Evolutionary conservation across 2,797 vertebrate genomes (phyloP).

Genomic region (Anabas testudineus): DNA sequence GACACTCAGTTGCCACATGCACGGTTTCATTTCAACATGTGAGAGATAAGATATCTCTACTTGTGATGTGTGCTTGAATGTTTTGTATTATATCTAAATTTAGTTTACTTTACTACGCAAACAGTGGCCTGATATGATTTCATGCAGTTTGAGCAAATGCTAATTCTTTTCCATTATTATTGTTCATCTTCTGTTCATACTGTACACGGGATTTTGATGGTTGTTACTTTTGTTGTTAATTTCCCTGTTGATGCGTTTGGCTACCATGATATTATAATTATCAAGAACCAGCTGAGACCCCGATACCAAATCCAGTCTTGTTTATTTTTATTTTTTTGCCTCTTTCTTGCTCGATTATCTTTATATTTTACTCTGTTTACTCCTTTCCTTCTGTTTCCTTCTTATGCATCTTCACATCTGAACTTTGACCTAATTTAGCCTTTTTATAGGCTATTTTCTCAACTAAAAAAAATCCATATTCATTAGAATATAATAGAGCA

Average conservation of each 20-base stretch:
- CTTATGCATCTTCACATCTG: background rate
- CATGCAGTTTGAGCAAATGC: too few relatives aligned
- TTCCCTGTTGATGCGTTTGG: conserved; percentile 4
- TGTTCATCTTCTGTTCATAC: background rate
- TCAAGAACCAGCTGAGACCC: conserved; percentile 20
- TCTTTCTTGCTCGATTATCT: too few relatives aligned
- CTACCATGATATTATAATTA: conserved; percentile 16
- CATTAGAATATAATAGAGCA: background rate
- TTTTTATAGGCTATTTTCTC: too few relatives aligned
- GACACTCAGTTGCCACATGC: conserved; percentile 14
- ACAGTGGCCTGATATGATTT: too few relatives aligned
- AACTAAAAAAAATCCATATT: too few relatives aligned
- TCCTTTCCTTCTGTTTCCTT: background rate
- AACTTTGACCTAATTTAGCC: too few relatives aligned
- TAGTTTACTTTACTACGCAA: too few relatives aligned
- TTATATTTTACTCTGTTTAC: background rate
- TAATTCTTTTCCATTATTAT: too few relatives aligned
- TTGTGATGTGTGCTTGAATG: background rate
- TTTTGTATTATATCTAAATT: background rate
- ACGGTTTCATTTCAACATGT: conserved; percentile 1
- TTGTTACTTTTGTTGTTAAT: conserved; percentile 2
- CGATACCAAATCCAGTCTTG: background rate
- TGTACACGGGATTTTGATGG: background rate
- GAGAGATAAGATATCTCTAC: background rate
- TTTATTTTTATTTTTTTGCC: too few relatives aligned